Evolutionary conservation across 1,140 invertebrate genomes (phyloP).

Genomic region (Drosophila littoralis): DNA sequence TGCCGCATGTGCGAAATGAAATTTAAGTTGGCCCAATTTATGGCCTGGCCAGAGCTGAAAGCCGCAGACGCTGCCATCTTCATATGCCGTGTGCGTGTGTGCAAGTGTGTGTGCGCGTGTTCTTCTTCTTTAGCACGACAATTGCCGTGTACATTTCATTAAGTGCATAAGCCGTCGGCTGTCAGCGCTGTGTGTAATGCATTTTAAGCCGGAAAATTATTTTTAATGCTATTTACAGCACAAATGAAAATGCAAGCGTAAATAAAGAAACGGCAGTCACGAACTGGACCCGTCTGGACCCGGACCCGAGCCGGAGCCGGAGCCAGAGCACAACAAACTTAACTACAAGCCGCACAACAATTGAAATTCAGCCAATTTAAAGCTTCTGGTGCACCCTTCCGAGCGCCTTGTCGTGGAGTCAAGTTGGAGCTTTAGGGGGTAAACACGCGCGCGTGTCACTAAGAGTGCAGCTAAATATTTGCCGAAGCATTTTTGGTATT

Average conservation of each 20-base stretch:
- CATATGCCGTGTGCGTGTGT: conserved; percentile 5
- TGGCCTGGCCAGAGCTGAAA: conserved; percentile 26
- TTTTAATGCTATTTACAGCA: conserved; percentile 80
- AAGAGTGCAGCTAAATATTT: conserved; percentile 78
- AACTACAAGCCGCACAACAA: conserved; percentile 38
- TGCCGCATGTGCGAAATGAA: conserved; percentile 54
- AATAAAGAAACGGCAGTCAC: conserved; percentile 72
- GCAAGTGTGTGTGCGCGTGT: not conserved
- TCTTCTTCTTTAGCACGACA: conserved; percentile 40
- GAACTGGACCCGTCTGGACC: conserved; percentile 51
- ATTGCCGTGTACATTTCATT: conserved; percentile 82
- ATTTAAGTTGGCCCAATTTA: conserved; percentile 78
- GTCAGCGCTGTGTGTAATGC: conserved; percentile 66
- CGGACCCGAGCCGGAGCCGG: too few relatives aligned
- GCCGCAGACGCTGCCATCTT: conserved; percentile 51
- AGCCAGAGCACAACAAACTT: conserved; percentile 41
- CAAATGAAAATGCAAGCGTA: conserved; percentile 79
- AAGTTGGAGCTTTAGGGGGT: not conserved
- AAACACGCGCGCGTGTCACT: conserved; percentile 55
- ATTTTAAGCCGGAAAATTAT: conserved; percentile 78
- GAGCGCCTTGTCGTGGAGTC: conserved; percentile 4
- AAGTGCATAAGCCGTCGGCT: conserved; percentile 80
- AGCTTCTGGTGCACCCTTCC: conserved; percentile 45
- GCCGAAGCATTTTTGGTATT: conserved; percentile 76
- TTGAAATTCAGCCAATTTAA: conserved; percentile 43